Percentiles rank a stretch among this genome's conserved stretches.
These are phyloP conservation scores for Hydrochoerus hydrochaeris DNA, from an alignment of 2,113 vertebrate species.

Conservation along the genomic window DNA sequence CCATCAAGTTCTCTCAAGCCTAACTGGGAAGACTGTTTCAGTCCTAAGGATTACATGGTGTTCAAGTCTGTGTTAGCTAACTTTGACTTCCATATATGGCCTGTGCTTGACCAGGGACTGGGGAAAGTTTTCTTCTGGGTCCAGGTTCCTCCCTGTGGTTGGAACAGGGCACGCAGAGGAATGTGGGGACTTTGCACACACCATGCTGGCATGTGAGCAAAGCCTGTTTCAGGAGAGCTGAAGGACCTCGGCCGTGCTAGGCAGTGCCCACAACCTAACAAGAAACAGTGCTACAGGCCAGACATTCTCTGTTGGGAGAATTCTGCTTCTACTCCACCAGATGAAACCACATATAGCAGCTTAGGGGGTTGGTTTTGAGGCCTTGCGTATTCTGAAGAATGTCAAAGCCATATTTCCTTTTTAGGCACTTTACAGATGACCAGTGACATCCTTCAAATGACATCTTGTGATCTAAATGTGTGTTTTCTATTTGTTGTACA, in stretches of 20 bases:
- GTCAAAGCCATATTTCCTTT: conserved; percentile 67
- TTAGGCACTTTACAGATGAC: conserved; percentile 79
- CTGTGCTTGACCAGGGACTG: not conserved
- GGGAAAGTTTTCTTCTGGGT: not conserved
- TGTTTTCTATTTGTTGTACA: not conserved
- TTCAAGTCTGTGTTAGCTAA: not conserved
- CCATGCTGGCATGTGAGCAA: not conserved
- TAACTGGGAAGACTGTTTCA: not conserved
- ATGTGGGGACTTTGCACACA: not conserved
- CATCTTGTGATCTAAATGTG: not conserved
- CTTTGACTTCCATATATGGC: not conserved
- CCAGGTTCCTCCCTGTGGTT: not conserved
- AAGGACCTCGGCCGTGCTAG: too few relatives aligned
- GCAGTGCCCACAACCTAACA: not conserved
- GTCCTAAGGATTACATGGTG: not conserved
- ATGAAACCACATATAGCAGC: not conserved
- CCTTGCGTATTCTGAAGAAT: not conserved
- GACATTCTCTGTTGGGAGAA: not conserved
- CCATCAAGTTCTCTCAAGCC: not conserved
- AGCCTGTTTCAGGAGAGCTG: not conserved
- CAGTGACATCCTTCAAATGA: not conserved
- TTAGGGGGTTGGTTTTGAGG: not conserved
- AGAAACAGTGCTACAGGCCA: not conserved
- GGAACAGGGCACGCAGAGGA: too few relatives aligned
- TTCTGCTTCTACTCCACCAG: not conserved